phyloP scores from a whole-genome alignment of 2,888 invertebrate genomes.

The Amiota mariae region DNA sequence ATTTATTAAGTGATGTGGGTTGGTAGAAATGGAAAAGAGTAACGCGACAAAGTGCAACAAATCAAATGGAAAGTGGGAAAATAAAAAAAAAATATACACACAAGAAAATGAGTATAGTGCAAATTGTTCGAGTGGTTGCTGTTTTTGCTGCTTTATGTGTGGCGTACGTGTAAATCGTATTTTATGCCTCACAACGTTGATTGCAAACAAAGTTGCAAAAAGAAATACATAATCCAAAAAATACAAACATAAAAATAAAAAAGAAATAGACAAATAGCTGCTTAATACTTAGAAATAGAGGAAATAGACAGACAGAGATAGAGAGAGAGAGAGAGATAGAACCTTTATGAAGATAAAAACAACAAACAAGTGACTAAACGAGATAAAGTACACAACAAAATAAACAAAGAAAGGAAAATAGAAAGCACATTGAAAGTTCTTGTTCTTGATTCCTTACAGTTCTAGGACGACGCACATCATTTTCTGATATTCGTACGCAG shows the following conservation, averaged over 20 bases:
- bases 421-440: conserved; percentile 19
- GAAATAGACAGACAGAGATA: conserved; percentile 28
- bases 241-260: conserved; percentile 39
- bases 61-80: conserved; percentile 17
- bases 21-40: background rate
- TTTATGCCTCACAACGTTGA: conserved; percentile 60
- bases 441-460: conserved; percentile 81
- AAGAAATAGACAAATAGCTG: conserved; percentile 43
- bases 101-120: too few species aligned
- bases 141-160: conserved; percentile 27
- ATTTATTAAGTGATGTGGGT: conserved; percentile 45
- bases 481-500: conserved; percentile 94
- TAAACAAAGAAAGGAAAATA: conserved; percentile 41
- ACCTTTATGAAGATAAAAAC: background rate
- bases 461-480: conserved; percentile 98
- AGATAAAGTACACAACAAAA: conserved; percentile 24
- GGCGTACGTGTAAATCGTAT: conserved; percentile 66
- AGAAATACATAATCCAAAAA: conserved; percentile 31
- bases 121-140: conserved; percentile 27
- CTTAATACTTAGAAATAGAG: conserved; percentile 30
- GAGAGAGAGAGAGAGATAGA: conserved; percentile 35
- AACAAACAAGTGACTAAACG: conserved; percentile 21
- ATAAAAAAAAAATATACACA: conserved; percentile 17
- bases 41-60: conserved; percentile 1
- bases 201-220: conserved; percentile 51